These are phyloP conservation scores for Gobio gobio DNA, from an alignment of 2,113 vertebrate species.

Conservation along the genomic window DNA sequence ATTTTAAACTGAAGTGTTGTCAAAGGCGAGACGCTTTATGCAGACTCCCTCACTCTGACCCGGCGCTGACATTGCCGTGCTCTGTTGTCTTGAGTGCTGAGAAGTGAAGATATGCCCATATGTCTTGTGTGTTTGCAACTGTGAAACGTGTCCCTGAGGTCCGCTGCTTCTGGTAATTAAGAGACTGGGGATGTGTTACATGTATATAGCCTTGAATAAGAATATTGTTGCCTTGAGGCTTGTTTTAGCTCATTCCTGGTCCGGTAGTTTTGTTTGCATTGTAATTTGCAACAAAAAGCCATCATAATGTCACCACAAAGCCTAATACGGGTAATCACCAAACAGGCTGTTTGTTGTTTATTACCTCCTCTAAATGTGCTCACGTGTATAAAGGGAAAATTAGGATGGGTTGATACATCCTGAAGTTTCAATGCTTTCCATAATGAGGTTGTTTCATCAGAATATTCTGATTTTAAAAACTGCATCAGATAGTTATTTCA, in stretches of 20 bases:
- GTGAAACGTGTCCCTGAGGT: conserved; percentile 14
- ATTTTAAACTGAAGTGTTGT: conserved; percentile 11
- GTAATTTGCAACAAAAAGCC: not conserved
- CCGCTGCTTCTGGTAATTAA: not conserved
- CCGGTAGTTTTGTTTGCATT: not conserved
- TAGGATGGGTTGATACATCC: not conserved
- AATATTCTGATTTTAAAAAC: not conserved
- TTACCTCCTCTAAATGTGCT: not conserved
- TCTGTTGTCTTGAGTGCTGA: not conserved
- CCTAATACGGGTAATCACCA: not conserved
- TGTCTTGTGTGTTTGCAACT: conserved; percentile 8
- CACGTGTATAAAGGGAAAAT: not conserved
- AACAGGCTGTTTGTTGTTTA: not conserved
- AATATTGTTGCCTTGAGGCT: not conserved
- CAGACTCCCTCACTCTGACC: not conserved
- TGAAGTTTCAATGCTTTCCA: not conserved
- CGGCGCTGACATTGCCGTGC: not conserved
- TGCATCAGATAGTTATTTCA: not conserved
- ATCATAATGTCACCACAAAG: not conserved
- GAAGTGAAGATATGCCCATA: not conserved
- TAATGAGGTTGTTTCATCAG: not conserved
- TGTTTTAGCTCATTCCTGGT: not conserved
- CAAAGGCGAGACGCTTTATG: not conserved
- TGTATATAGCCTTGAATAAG: not conserved
- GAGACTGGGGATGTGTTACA: not conserved